Evolutionary conservation across 2,888 invertebrate species (phyloP).

Genomic region (Parapristionchus giblindavisi): DNA sequence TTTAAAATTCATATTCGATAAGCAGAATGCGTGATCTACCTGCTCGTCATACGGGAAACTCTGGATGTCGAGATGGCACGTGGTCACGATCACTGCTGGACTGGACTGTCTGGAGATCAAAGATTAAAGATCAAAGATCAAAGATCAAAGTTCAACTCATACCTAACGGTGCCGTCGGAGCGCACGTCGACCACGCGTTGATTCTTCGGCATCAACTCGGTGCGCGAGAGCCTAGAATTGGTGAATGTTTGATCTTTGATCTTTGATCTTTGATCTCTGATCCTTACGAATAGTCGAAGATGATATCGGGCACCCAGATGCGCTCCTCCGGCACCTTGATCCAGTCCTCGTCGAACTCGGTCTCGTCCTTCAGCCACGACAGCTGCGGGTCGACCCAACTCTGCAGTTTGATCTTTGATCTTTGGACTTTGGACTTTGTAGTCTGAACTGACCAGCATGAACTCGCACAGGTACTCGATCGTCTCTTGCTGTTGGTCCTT

Average conservation of each 20-base stretch:
- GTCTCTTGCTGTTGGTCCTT: conserved; percentile 57
- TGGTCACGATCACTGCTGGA: conserved; percentile 35
- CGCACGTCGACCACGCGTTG: not conserved
- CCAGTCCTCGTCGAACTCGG: conserved; percentile 34
- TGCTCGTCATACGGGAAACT: conserved; percentile 56
- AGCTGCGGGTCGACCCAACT: conserved; percentile 36
- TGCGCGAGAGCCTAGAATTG: not conserved
- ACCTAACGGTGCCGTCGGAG: not conserved
- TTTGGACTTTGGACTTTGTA: too few relatives aligned
- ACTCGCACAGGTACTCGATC: conserved; percentile 53
- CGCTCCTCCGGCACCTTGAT: conserved; percentile 32
- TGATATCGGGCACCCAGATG: conserved; percentile 54
- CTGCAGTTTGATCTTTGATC: too few relatives aligned
- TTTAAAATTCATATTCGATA: too few relatives aligned
- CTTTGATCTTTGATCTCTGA: not conserved
- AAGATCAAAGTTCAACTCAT: too few relatives aligned
- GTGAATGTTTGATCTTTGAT: not conserved
- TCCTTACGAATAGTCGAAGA: conserved; percentile 49
- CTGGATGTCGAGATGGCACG: conserved; percentile 48
- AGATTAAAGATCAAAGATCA: too few relatives aligned
- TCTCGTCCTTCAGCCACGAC: conserved; percentile 21
- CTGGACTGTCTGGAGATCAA: conserved; percentile 3
- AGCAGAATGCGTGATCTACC: conserved; percentile 41
- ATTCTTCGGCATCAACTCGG: not conserved
- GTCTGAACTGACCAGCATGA: conserved; percentile 48